These are phyloP conservation scores for Tryphoninae sp. DNA, from an alignment of 2,888 invertebrate species.

Conservation along the genomic window DNA sequence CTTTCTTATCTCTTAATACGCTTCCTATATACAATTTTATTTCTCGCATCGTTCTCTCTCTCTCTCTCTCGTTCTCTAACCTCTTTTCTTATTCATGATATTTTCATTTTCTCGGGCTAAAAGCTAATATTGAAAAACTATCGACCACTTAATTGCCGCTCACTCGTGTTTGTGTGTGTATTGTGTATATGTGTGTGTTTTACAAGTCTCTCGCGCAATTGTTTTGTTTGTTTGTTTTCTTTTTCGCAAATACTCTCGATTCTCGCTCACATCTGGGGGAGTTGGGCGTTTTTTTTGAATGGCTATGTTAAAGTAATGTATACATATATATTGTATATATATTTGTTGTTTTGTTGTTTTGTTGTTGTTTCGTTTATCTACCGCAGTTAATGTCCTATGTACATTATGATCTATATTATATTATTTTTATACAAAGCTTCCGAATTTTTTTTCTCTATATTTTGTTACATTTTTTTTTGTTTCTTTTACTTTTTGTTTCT, in stretches of 20 bases:
- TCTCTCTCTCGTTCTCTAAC: constrained; percentile 16
- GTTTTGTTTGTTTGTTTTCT: constrained; percentile 11
- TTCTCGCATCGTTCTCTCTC: constrained; percentile 12
- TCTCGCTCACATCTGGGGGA: constrained; percentile 23
- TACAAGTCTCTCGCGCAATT: constrained; percentile 26
- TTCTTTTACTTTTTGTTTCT: constrained; percentile 44
- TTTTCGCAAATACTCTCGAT: constrained; percentile 18
- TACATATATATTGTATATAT: constrained; percentile 53
- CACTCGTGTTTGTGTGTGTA: constrained; percentile 6
- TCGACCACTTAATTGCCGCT: constrained; percentile 54
- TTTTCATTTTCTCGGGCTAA: constrained; percentile 57
- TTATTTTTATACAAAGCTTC: constrained; percentile 74
- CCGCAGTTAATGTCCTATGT: constrained; percentile 71
- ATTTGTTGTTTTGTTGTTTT: constrained; percentile 57
- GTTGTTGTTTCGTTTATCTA: constrained; percentile 66
- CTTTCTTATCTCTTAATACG: constrained; percentile 26
- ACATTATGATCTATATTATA: constrained; percentile 72
- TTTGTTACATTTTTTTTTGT: constrained; percentile 61
- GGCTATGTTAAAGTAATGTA: constrained; percentile 61
- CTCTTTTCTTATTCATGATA: constrained; percentile 41
- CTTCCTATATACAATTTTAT: constrained; percentile 58
- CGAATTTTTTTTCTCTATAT: constrained; percentile 35
- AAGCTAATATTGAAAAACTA: constrained; percentile 63
- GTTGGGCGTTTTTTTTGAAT: constrained; percentile 53
- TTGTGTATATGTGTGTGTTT: constrained; percentile 6